Conservation (phyloP, 2,113 vertebrate species). For the Hippocampus mohnikei region DNA sequence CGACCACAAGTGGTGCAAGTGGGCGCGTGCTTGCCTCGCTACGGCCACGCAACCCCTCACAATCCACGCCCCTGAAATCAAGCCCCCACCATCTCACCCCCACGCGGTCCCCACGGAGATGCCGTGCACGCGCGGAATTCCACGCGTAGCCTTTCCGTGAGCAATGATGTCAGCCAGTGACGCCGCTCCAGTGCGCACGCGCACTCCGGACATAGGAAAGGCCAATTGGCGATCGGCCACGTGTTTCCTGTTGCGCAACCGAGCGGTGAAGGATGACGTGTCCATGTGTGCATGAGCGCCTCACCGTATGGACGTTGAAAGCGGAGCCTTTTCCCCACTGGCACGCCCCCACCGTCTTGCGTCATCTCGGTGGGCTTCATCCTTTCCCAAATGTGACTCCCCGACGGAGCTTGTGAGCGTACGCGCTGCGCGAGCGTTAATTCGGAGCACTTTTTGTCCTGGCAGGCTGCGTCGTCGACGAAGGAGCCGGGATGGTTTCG, state of each 20-base stretch:
- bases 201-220: background rate
- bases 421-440: background rate
- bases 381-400: background rate
- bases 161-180: background rate
- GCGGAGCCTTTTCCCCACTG: conserved; percentile 27
- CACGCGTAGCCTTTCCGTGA: background rate
- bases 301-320: conserved; percentile 61
- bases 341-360: conserved; percentile 22
- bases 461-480: background rate
- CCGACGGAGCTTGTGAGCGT: background rate
- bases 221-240: background rate
- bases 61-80: background rate
- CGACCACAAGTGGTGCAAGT: conserved; percentile 7
- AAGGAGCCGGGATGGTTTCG: conserved; percentile 11
- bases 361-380: conserved; percentile 39
- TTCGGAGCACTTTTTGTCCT: background rate
- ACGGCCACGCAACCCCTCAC: background rate
- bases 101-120: background rate
- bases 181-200: background rate
- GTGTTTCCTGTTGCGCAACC: conserved; percentile 1
- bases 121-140: background rate
- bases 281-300: conserved; percentile 3
- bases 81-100: background rate
- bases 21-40: background rate
- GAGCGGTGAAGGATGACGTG: background rate